Evolutionary conservation across 2,888 invertebrate genomes (phyloP).

Genomic region (Halocaridina rubra): DNA sequence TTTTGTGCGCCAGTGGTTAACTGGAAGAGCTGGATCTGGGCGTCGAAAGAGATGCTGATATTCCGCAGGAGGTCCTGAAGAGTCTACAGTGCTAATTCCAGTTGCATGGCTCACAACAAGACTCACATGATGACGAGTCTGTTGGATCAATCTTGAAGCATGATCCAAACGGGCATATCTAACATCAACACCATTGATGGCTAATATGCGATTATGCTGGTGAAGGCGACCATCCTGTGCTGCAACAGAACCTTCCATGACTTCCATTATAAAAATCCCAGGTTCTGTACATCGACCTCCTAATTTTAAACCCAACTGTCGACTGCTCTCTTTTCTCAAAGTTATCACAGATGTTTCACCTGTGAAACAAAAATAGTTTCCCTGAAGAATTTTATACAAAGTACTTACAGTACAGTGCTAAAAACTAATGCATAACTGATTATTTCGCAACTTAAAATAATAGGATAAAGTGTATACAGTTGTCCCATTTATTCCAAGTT

Average conservation of each 20-base stretch:
- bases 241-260: slow-evolving; percentile 67
- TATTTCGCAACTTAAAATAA: too few relatives aligned
- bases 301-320: slow-evolving; percentile 56
- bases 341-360: slow-evolving; percentile 47
- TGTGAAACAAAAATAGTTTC: too few relatives aligned
- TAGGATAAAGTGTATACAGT: too few relatives aligned
- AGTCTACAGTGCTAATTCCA: neutral
- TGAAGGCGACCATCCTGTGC: slow-evolving; percentile 68
- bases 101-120: slow-evolving; percentile 46
- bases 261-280: slow-evolving; percentile 57
- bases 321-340: slow-evolving; percentile 49
- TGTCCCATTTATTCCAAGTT: too few relatives aligned
- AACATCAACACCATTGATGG: slow-evolving; percentile 70
- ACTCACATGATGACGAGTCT: slow-evolving; percentile 44
- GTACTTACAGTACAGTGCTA: too few relatives aligned
- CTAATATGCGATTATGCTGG: slow-evolving; percentile 69
- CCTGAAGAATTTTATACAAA: too few relatives aligned
- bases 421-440: too few relatives aligned
- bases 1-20: slow-evolving; percentile 65
- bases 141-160: slow-evolving; percentile 67
- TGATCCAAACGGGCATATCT: slow-evolving; percentile 69
- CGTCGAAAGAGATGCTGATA: slow-evolving; percentile 52
- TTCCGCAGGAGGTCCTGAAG: slow-evolving; percentile 21
- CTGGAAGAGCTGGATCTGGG: slow-evolving; percentile 61
- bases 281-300: slow-evolving; percentile 55